phyloP scores from a whole-genome alignment of 2,888 invertebrate genomes.

The Strigamia transsilvanica region DNA sequence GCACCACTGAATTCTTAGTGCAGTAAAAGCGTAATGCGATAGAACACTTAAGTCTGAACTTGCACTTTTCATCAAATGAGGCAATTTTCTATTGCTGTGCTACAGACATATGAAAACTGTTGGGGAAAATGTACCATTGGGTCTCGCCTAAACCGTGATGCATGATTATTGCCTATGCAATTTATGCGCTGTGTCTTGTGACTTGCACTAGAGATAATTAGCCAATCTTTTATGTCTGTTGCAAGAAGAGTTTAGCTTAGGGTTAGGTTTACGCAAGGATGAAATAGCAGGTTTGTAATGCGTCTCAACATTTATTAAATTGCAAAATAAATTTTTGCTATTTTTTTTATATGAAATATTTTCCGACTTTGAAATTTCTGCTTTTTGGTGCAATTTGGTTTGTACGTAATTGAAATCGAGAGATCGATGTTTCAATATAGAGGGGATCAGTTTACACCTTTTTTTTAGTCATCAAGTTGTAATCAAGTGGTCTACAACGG shows the following conservation, averaged over 20 bases:
- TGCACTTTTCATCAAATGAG: conserved; percentile 27
- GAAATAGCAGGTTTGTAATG: neutral
- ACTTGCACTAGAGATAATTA: conserved; percentile 48
- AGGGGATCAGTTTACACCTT: conserved; percentile 35
- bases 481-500: conserved; percentile 40
- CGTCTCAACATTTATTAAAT: neutral
- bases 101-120: conserved; percentile 37
- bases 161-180: conserved; percentile 43
- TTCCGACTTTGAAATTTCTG: neutral
- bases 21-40: conserved; percentile 30
- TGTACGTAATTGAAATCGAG: neutral
- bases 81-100: conserved; percentile 2
- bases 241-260: conserved; percentile 20
- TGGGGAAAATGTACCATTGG: conserved; percentile 23
- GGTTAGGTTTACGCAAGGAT: conserved; percentile 10
- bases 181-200: conserved; percentile 40
- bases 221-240: conserved; percentile 33
- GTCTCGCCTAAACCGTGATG: conserved; percentile 45
- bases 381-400: conserved; percentile 7
- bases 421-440: conserved; percentile 20
- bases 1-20: conserved; percentile 5
- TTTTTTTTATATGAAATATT: neutral
- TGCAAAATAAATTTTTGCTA: neutral
- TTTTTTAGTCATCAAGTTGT: conserved; percentile 42
- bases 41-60: conserved; percentile 11